Percentiles rank a stretch among this genome's conserved stretches.
Conservation (phyloP, 2,113 vertebrate species). For the Salvelinus sp. region DNA sequence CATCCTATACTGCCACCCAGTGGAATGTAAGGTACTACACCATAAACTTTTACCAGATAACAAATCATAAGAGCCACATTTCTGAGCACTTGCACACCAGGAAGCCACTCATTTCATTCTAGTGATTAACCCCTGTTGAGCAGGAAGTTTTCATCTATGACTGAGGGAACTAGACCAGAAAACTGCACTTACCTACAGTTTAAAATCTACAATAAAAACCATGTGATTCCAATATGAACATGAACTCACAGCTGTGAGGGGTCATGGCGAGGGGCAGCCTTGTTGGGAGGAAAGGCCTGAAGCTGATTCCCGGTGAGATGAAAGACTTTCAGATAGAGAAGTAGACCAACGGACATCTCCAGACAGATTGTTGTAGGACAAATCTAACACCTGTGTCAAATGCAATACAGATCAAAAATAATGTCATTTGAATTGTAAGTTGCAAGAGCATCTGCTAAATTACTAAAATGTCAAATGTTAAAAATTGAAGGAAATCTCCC, state of each 20-base stretch:
- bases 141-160: background rate
- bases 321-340: slow-evolving; percentile 79
- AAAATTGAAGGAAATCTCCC: background rate
- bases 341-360: slow-evolving; percentile 65
- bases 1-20: background rate
- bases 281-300: slow-evolving; percentile 69
- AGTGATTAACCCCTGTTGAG: background rate
- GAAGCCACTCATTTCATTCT: too few relatives aligned
- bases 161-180: background rate
- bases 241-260: slow-evolving; percentile 63
- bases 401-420: background rate
- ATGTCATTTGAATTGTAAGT: too few relatives aligned
- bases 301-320: slow-evolving; percentile 82
- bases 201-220: too few relatives aligned
- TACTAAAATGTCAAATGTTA: background rate
- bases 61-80: too few relatives aligned
- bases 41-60: too few relatives aligned
- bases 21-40: slow-evolving; percentile 17
- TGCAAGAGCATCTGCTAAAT: too few relatives aligned
- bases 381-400: slow-evolving; percentile 77
- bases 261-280: slow-evolving; percentile 51
- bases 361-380: slow-evolving; percentile 83
- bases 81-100: background rate
- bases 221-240: too few relatives aligned
- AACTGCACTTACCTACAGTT: too few relatives aligned